Conservation (phyloP, 2,888 invertebrate genomes). For the Pedicia rivosa region DNA sequence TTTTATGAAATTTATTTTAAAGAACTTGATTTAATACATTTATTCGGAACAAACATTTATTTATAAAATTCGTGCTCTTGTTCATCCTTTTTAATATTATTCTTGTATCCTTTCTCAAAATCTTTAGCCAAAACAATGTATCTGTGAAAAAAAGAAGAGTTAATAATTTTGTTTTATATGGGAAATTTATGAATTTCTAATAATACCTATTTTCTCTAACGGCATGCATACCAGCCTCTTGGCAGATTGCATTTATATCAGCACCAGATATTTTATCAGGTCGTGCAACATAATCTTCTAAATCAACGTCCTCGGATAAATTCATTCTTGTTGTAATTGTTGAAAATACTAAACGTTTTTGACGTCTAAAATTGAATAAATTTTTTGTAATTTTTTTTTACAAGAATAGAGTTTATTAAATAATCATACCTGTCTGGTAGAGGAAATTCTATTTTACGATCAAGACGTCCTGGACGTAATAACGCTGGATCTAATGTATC, state of each 20-base stretch:
- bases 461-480: slow-evolving; percentile 61
- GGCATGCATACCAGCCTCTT: slow-evolving; percentile 99
- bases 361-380: no score
- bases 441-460: slow-evolving; percentile 98
- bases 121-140: slow-evolving; percentile 98
- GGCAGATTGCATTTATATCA: slow-evolving; percentile 98
- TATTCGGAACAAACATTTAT: slow-evolving; percentile 39
- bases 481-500: slow-evolving; percentile 93
- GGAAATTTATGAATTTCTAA: neutral
- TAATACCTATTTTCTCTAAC: slow-evolving; percentile 83
- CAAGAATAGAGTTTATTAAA: no score
- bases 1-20: no score
- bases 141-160: slow-evolving; percentile 18
- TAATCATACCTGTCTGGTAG: no score
- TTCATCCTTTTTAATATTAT: slow-evolving; percentile 98
- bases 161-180: neutral
- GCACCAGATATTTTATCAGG: slow-evolving; percentile 99
- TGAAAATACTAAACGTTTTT: slow-evolving; percentile 93
- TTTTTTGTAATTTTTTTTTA: no score
- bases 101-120: slow-evolving; percentile 99
- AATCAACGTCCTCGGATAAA: slow-evolving; percentile 93
- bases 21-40: no score
- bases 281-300: slow-evolving; percentile 96
- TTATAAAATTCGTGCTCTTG: slow-evolving; percentile 99
- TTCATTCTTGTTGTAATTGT: slow-evolving; percentile 97